Percentiles rank a stretch among this genome's conserved stretches.
Evolutionary conservation across 23 tunicate species (phyloP).

Genomic region (Styela plicata): DNA sequence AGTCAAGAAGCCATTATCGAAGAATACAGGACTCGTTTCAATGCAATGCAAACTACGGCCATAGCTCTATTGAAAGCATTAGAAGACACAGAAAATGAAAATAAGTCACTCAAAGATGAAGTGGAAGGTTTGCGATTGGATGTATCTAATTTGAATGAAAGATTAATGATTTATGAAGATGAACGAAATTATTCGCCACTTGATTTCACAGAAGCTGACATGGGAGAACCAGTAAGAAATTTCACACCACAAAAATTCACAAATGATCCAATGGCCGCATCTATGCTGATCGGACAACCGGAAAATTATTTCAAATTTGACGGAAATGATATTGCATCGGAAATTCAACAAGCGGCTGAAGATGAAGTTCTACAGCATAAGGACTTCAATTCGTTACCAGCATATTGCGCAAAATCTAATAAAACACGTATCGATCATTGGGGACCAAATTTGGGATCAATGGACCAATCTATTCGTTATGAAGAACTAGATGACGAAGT

Average conservation of each 20-base stretch:
- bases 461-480: background rate
- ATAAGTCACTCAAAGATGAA: background rate
- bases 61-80: background rate
- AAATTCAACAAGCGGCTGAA: background rate
- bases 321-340: slow-evolving; percentile 7
- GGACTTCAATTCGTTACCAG: background rate
- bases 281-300: slow-evolving; percentile 18
- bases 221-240: background rate
- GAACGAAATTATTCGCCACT: background rate
- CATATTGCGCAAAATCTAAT: background rate
- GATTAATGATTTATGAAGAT: background rate
- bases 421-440: background rate
- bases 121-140: background rate
- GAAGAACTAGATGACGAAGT: slow-evolving; percentile 13
- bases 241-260: background rate
- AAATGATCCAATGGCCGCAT: slow-evolving; percentile 6
- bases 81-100: slow-evolving; percentile 25
- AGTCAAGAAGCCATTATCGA: slow-evolving; percentile 20
- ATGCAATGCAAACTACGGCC: slow-evolving; percentile 6
- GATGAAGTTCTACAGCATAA: background rate
- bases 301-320: slow-evolving; percentile 19
- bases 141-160: background rate
- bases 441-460: background rate
- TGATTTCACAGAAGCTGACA: background rate
- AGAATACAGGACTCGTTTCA: background rate